These are phyloP conservation scores for Leucoma salicis DNA, from an alignment of 2,888 invertebrate species.

Conservation along the genomic window DNA sequence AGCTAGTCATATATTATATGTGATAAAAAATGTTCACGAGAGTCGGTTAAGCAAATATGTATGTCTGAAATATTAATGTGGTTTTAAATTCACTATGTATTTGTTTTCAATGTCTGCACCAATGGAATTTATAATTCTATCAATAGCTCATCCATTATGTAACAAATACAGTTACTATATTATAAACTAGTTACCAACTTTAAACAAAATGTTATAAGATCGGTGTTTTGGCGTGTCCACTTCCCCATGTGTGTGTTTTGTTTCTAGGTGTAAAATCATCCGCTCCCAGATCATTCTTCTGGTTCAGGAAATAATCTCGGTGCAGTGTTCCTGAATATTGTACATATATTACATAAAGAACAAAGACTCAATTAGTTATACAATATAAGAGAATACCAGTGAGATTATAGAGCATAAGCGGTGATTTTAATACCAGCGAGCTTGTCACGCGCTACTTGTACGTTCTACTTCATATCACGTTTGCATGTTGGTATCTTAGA, in stretches of 20 bases:
- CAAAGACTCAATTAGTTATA: conserved; percentile 81
- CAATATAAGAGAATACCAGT: conserved; percentile 76
- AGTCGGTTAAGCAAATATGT: conserved; percentile 24
- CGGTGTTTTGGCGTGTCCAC: conserved; percentile 63
- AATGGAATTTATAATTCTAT: conserved; percentile 14
- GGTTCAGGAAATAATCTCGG: conserved; percentile 79
- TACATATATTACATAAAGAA: conserved; percentile 75
- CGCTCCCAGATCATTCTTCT: conserved; percentile 81
- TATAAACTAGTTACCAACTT: conserved; percentile 18
- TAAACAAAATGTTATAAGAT: conserved; percentile 16
- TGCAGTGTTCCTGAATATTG: conserved; percentile 74
- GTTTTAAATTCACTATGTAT: conserved; percentile 14
- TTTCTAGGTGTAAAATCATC: conserved; percentile 82
- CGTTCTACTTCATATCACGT: conserved; percentile 67
- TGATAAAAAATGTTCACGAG: neutral
- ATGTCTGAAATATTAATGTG: conserved; percentile 7
- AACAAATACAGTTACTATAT: conserved; percentile 29
- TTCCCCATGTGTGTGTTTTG: conserved; percentile 71
- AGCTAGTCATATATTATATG: neutral
- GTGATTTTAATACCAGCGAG: conserved; percentile 78
- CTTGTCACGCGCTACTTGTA: conserved; percentile 72
- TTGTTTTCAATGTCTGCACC: conserved; percentile 30
- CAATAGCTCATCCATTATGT: conserved; percentile 21
- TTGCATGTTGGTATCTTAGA: conserved; percentile 35
- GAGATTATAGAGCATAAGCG: conserved; percentile 79